Conservation (phyloP, 2,797 vertebrate species). For the Ctenopoma multispine region DNA sequence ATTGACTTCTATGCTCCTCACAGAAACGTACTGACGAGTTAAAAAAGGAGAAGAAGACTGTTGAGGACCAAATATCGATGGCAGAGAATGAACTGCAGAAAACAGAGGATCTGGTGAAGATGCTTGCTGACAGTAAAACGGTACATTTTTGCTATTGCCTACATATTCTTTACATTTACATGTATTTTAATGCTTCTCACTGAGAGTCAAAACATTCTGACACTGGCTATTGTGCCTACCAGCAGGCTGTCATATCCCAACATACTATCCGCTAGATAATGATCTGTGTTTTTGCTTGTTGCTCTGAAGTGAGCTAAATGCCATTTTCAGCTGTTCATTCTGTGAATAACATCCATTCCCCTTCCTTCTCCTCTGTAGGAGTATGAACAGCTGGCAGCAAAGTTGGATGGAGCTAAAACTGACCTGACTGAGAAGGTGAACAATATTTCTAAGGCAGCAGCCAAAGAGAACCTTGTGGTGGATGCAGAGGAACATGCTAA, state of each 20-base stretch:
- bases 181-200: not conserved
- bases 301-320: constrained; percentile 11
- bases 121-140: constrained; percentile 87
- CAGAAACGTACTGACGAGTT: constrained; percentile 87
- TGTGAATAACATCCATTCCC: not conserved
- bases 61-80: constrained; percentile 80
- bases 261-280: constrained; percentile 49
- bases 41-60: constrained; percentile 78
- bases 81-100: constrained; percentile 85
- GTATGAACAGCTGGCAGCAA: constrained; percentile 88
- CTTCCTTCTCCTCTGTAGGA: constrained; percentile 81
- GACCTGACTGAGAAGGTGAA: constrained; percentile 89
- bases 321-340: constrained; percentile 33
- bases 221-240: not conserved
- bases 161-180: not conserved
- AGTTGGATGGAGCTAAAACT: constrained; percentile 90
- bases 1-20: constrained; percentile 10
- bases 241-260: constrained; percentile 38
- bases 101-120: constrained; percentile 79
- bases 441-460: constrained; percentile 83
- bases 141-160: constrained; percentile 75
- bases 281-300: constrained; percentile 40
- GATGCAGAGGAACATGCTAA: constrained; percentile 90
- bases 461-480: constrained; percentile 86
- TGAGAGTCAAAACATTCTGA: constrained; percentile 6